Evolutionary conservation across 1,140 invertebrate species (phyloP), one percentile per base, ranked within the genome.

Genomic region (Musca vetustissima): DNA sequence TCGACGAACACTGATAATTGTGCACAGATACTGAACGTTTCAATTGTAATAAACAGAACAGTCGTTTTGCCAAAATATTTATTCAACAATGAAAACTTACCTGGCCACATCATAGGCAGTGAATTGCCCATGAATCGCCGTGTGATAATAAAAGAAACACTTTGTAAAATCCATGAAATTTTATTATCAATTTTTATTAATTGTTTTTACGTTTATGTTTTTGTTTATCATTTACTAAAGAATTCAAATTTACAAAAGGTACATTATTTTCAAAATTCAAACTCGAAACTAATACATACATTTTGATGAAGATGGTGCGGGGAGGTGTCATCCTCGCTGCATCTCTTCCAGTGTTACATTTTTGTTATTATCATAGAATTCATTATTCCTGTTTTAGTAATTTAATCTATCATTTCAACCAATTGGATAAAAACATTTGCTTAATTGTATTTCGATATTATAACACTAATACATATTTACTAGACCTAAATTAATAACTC

Each of bases 231-330:
- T 61, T 61, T 36, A 61, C 57, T 61, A 61, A 66, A 66, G 49
- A 66, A 66, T 52, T 50, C 11, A 53, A 66, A 66, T 66, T 53
- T 66, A 53, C 49, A 66, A 66, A 66, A 66, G 65, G 65, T 66
- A 66, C 48, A 53, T 66, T 36, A 53, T 66, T 50, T 65, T 65
- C 48, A 49, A 65, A 65, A 49, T 49, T 36, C n/a, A 52, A 66
- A 66, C 49, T 52, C 48, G 28, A 66, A 28, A 52, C 65, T 66
- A 52, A 66, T 50, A 36, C 47, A 66, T 36, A n/a, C 6, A 65
- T 53, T 4, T 50, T 50, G 49, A 50, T 15, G 15, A 28, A 28
- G 25, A 59, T n/a, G n/a, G 17, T 59, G 15, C 11, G 13, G 19
- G 9, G 28, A 61, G 32, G 28, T 61, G 8, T 49, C 47, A 28